These are phyloP conservation scores for Naja naja DNA, from an alignment of 2,113 vertebrate species.

Conservation along the genomic window DNA sequence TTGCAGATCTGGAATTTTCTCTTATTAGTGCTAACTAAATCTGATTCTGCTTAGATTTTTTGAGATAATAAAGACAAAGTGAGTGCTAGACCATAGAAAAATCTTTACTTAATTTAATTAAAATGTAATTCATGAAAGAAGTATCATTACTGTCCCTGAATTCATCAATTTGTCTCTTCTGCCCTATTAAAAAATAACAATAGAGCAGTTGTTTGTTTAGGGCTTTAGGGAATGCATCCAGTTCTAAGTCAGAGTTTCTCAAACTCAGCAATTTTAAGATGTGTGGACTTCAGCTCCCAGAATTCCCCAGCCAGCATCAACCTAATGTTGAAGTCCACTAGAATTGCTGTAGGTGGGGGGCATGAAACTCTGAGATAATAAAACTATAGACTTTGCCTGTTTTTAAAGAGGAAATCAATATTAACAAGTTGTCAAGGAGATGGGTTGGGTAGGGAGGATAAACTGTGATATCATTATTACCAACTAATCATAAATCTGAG, in stretches of 20 bases:
- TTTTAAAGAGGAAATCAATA: not conserved
- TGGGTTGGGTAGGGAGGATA: not conserved
- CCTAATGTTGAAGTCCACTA: too few species aligned
- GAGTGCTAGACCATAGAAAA: too few species aligned
- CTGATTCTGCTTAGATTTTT: not conserved
- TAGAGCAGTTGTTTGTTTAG: too few species aligned
- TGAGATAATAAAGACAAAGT: not conserved
- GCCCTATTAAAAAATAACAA: too few species aligned
- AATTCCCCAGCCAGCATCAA: too few species aligned
- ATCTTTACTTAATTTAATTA: too few species aligned
- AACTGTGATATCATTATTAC: not conserved
- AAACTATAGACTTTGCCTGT: not conserved
- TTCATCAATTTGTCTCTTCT: not conserved
- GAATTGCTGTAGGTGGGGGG: too few species aligned
- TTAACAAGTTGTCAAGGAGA: not conserved
- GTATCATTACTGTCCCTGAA: not conserved
- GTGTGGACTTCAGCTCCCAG: too few species aligned
- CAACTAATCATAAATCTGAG: not conserved
- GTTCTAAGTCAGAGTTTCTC: not conserved
- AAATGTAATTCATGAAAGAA: too few species aligned
- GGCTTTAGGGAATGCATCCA: not conserved
- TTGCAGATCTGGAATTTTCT: not conserved
- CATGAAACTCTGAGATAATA: not conserved
- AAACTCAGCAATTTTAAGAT: not conserved
- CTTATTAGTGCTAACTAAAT: not conserved